Conservation (phyloP, 1,140 invertebrate genomes). For the Oedothorax gibbosus region DNA sequence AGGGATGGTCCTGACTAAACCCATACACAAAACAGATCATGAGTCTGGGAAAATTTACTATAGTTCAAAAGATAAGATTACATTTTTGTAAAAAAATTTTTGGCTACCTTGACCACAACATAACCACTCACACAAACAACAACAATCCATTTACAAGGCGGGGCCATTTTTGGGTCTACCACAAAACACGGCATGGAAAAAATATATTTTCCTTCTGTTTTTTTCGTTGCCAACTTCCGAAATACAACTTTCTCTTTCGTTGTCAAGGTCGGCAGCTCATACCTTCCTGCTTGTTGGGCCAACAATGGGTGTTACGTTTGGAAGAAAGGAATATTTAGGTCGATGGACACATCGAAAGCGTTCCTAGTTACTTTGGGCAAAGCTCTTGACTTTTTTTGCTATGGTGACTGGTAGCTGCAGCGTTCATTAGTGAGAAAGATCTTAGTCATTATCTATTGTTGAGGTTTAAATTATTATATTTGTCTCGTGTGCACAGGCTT, state of each 20-base stretch:
- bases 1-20: no score
- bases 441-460: no score
- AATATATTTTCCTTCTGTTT: conserved; percentile 25
- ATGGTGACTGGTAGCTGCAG: neutral
- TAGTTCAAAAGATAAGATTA: no score
- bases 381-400: conserved; percentile 6
- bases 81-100: no score
- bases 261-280: conserved; percentile 34
- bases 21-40: no score
- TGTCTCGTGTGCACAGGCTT: no score
- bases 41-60: no score
- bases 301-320: conserved; percentile 39
- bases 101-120: conserved; percentile 25
- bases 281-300: conserved; percentile 37
- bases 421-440: neutral
- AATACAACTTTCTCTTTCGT: conserved; percentile 51
- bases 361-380: neutral
- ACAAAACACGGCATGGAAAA: neutral
- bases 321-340: neutral
- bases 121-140: neutral
- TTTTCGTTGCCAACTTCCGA: neutral
- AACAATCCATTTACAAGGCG: neutral
- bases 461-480: no score
- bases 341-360: neutral
- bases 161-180: neutral